Evolutionary conservation across 1,140 invertebrate genomes (phyloP), one percentile per base, ranked within the genome.

Genomic region (Diorhabda elongata): DNA sequence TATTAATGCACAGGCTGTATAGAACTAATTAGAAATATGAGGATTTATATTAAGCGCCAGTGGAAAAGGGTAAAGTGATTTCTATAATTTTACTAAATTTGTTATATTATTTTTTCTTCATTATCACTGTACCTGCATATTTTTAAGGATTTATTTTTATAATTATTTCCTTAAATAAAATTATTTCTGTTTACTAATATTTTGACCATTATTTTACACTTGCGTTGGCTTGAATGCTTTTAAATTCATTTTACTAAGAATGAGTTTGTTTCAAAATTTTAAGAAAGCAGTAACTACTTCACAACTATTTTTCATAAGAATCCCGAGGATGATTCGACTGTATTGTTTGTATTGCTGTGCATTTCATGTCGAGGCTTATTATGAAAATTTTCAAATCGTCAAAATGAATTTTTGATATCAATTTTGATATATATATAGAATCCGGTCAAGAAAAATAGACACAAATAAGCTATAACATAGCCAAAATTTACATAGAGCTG

Each of bases 101-200:
- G 2, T 9, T 42, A 5, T 42, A 6, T 57, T 61, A 68, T 8
- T 43, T 44, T 66, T 57, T 3, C 57, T 57, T 42, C 41, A 62
- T 45, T 52, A 68, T 52, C 9, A 62, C 44, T 61, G 3, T 68
- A 56, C 43, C 44, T 56, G 61, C 57, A 44, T 45, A 56, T 58
- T 63, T 65, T 52, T 43, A 59, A 64, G 58, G 64, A 60, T 65
- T 61, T 61, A 69, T 52, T 69, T 65, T 66, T 67, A 44, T 63
- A 47, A 47, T 63, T n/a, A 63, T 63, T 63, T 44, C 8, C 26
- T 47, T 60, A 60, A 60, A 60, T 60, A 60, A 60, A 60, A n/a
- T 60, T 2, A 60, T 60, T 60, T 60, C 58, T 8, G 9, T 62
- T 62, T 44, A 8, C 4, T 52, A 52, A 52, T 26, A 52, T 9